phyloP scores from a whole-genome alignment of 2,888 invertebrate species.

The Andricus quercusramuli region DNA sequence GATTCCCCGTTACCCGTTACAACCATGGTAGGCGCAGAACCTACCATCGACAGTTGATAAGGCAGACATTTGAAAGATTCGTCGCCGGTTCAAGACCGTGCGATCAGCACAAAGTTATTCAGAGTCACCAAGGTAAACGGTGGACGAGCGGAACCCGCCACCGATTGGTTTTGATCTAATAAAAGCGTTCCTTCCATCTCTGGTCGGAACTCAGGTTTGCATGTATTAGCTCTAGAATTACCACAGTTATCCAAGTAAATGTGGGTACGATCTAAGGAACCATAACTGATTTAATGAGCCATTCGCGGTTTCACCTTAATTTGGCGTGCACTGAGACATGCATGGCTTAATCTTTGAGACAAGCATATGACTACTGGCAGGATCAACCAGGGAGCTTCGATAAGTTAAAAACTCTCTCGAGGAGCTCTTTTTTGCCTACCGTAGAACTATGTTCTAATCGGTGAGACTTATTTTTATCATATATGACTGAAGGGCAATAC shows the following conservation, averaged over 20 bases:
- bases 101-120: constrained; percentile 77
- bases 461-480: no score
- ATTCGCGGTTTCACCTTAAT: constrained; percentile 82
- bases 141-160: constrained; percentile 73
- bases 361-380: constrained; percentile 81
- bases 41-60: constrained; percentile 81
- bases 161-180: constrained; percentile 79
- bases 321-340: constrained; percentile 83
- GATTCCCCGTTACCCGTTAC: constrained; percentile 87
- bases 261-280: constrained; percentile 80
- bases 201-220: constrained; percentile 80
- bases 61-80: constrained; percentile 85
- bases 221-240: constrained; percentile 85
- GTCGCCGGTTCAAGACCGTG: constrained; percentile 71
- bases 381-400: constrained; percentile 76
- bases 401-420: no score
- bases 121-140: constrained; percentile 79
- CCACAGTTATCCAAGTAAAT: constrained; percentile 83
- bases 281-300: constrained; percentile 83
- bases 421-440: no score
- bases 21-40: constrained; percentile 68
- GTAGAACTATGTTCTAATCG: no score
- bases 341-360: constrained; percentile 86
- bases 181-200: constrained; percentile 70
- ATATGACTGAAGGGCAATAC: no score